Base-by-base conservation (phyloP, 2,113 vertebrate genomes). In the Neotoma lepida region DNA sequence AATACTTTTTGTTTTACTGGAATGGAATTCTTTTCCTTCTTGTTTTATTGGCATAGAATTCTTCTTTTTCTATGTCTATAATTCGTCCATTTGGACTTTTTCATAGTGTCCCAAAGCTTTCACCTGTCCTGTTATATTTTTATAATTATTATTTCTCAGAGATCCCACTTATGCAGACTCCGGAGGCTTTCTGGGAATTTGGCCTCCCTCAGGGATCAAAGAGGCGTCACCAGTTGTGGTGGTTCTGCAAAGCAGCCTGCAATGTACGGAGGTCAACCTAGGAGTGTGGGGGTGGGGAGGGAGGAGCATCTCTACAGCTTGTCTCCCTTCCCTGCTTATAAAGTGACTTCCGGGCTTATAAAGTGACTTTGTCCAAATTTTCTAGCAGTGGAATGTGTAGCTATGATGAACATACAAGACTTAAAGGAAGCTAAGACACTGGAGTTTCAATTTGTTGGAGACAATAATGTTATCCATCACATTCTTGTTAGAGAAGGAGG, bases 391-490 rank as follows among this genome's bases (percentile, higher is more conserved):
- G 17, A 80, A n/a, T 54, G 51, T 33, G n/a, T 56, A 71, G 63
- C 35, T 98, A 96, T 86, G 95, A 99, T 99, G 98, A 99, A 97
- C 97, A 94, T 90, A 66, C 41, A 68, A 68, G 97, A 96, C 12
- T 87, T 88, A 70, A 91, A 82, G 39, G 94, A 95, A 70, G 33
- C 94, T 35, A 93, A 88, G 71, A 94, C 92, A 13, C 87, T 99
- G 94, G 97, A 99, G 94, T 98, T 99, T 95, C 99, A 98, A 77
- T 99, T 99, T 97, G 97, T 99, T 74, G 97, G 99, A 2, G 99
- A 99, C 97, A 98, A 98, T 93, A 99, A 99, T 86, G 99, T 99
- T 74, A 92, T 99, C 98, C 98, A 98, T 86, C 99, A 99, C 97
- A 99, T 99, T 94, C 97, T 98, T 81, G 99, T 99, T 94, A 99